phyloP scores from a whole-genome alignment of 1,140 invertebrate species.

The Sitodiplosis mosellana region DNA sequence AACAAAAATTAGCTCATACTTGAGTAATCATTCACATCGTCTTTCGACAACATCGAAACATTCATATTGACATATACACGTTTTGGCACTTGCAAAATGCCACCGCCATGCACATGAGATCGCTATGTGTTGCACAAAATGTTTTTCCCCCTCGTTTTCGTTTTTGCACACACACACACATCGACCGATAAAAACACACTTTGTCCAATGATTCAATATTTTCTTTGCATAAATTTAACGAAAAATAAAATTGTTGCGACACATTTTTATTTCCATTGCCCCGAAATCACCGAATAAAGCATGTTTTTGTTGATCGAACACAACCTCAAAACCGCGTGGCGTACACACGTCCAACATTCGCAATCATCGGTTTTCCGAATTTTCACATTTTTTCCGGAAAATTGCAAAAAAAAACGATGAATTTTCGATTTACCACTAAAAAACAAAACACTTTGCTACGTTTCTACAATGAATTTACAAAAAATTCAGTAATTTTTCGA shows the following conservation, averaged over 20 bases:
- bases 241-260: conserved; percentile 7
- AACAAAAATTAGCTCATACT: too few relatives aligned
- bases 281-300: neutral
- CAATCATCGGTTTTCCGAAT: conserved; percentile 2
- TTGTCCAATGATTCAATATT: neutral
- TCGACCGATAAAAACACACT: too few relatives aligned
- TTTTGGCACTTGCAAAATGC: neutral
- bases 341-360: conserved; percentile 1
- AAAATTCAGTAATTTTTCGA: conserved; percentile 8
- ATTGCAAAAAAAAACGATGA: conserved; percentile 9
- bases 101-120: too few relatives aligned
- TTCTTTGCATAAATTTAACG: neutral
- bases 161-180: too few relatives aligned
- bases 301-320: neutral
- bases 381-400: conserved; percentile 7
- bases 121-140: too few relatives aligned
- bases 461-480: neutral
- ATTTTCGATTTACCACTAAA: conserved; percentile 11
- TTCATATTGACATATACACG: too few relatives aligned
- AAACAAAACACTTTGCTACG: neutral
- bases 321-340: conserved; percentile 11
- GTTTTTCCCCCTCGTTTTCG: too few relatives aligned
- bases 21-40: neutral
- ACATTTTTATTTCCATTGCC: neutral
- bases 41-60: neutral